Evolutionary conservation across 1,140 invertebrate species (phyloP).

Genomic region (Mya arenaria): DNA sequence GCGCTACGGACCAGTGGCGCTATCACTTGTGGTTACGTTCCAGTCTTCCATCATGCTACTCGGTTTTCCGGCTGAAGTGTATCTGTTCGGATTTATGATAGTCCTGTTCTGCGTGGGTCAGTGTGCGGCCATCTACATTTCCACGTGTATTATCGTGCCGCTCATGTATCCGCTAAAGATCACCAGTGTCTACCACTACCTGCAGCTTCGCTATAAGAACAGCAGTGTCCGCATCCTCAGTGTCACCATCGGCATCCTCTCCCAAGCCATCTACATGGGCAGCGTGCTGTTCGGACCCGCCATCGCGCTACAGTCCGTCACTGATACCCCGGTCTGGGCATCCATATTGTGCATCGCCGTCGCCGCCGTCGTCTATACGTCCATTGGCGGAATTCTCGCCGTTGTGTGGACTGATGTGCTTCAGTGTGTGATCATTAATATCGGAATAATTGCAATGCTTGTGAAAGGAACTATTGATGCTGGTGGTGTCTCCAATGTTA

Average conservation of each 20-base stretch:
- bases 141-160: conserved; percentile 68
- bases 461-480: conserved; percentile 76
- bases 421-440: conserved; percentile 91
- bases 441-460: conserved; percentile 88
- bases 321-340: conserved; percentile 32
- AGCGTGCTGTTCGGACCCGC: conserved; percentile 43
- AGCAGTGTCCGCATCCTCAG: conserved; percentile 16
- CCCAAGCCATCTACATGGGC: conserved; percentile 43
- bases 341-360: conserved; percentile 33
- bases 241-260: conserved; percentile 27
- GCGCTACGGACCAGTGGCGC: conserved; percentile 32
- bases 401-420: conserved; percentile 93
- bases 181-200: conserved; percentile 67
- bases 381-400: conserved; percentile 92
- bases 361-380: conserved; percentile 43
- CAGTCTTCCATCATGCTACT: conserved; percentile 75
- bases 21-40: conserved; percentile 53
- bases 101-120: conserved; percentile 30
- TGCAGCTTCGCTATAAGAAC: conserved; percentile 17
- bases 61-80: conserved; percentile 55
- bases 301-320: conserved; percentile 41
- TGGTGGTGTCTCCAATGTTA: conserved; percentile 10
- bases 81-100: conserved; percentile 45
- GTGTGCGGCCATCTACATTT: conserved; percentile 60
- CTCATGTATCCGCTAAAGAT: conserved; percentile 72